Conservation (phyloP, 2,888 invertebrate species). For the Drosophila buzzatii region DNA sequence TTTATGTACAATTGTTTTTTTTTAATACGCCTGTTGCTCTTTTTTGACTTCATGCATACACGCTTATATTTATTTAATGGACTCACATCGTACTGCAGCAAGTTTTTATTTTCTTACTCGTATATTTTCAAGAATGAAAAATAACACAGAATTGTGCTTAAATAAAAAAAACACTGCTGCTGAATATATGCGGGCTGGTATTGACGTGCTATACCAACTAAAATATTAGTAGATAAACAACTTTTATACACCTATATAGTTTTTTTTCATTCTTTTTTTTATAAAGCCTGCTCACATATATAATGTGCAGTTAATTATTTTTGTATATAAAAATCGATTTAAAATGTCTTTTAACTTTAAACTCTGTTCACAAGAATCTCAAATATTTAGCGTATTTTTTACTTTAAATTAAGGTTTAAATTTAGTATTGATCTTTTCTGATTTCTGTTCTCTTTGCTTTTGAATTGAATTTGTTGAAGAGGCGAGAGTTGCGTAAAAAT, state of each 20-base stretch:
- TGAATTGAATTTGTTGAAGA: neutral
- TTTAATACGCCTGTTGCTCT: constrained; percentile 24
- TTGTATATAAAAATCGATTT: constrained; percentile 38
- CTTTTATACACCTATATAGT: constrained; percentile 52
- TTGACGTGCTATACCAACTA: constrained; percentile 31
- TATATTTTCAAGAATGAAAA: constrained; percentile 46
- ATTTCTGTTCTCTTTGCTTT: neutral
- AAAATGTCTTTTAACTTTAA: constrained; percentile 46
- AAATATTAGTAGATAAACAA: constrained; percentile 56
- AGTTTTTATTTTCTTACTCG: constrained; percentile 36
- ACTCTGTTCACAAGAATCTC: constrained; percentile 49
- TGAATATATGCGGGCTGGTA: constrained; percentile 24
- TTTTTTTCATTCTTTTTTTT: constrained; percentile 33
- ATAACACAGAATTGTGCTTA: constrained; percentile 24
- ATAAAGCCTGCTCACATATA: constrained; percentile 36
- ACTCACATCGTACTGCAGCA: constrained; percentile 41
- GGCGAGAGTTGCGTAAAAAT: constrained; percentile 61
- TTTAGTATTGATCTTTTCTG: constrained; percentile 6
- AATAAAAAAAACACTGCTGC: constrained; percentile 18
- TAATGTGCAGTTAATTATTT: constrained; percentile 12
- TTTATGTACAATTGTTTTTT: constrained; percentile 61
- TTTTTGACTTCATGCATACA: constrained; percentile 21
- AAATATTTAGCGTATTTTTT: constrained; percentile 22
- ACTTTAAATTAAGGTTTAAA: neutral
- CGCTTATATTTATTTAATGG: constrained; percentile 48